A percentile compares a stretch with the other conserved stretches of the same genome.
These are phyloP conservation scores for Propithecus coquereli DNA, from an alignment of 2,113 vertebrate genomes.

Conservation along the genomic window DNA sequence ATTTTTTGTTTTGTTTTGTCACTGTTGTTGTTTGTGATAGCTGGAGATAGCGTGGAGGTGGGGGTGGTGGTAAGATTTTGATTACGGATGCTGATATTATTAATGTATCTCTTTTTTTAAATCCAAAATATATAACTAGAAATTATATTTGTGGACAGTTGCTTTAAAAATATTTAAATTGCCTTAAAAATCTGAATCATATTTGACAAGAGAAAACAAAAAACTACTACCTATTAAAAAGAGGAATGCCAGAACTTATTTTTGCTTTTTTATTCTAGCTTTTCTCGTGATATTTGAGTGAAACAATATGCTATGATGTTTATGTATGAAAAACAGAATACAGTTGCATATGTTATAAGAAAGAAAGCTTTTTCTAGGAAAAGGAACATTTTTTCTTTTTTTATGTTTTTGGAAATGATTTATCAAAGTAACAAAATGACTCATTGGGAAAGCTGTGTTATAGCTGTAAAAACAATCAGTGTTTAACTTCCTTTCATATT, in stretches of 20 bases:
- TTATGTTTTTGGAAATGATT: conserved; percentile 9
- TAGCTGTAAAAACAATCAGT: not conserved
- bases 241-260: not conserved
- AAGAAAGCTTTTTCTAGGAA: conserved; percentile 14
- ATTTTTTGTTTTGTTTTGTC: conserved; percentile 21
- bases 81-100: not conserved
- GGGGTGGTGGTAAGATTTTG: not conserved
- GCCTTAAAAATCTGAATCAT: not conserved
- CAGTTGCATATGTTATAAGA: not conserved
- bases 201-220: conserved; percentile 44
- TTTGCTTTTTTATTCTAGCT: not conserved
- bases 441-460: not conserved
- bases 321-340: conserved; percentile 43
- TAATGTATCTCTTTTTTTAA: conserved; percentile 12
- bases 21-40: not conserved
- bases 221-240: not conserved
- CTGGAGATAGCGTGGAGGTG: too few relatives aligned
- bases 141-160: conserved; percentile 22
- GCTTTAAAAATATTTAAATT: not conserved
- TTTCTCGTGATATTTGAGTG: not conserved
- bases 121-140: not conserved
- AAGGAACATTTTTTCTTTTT: not conserved
- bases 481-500: conserved; percentile 32
- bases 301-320: conserved; percentile 1
- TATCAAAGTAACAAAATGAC: conserved; percentile 38